Conservation (phyloP, 1,140 invertebrate species). For the Caligus rogercresseyi region DNA sequence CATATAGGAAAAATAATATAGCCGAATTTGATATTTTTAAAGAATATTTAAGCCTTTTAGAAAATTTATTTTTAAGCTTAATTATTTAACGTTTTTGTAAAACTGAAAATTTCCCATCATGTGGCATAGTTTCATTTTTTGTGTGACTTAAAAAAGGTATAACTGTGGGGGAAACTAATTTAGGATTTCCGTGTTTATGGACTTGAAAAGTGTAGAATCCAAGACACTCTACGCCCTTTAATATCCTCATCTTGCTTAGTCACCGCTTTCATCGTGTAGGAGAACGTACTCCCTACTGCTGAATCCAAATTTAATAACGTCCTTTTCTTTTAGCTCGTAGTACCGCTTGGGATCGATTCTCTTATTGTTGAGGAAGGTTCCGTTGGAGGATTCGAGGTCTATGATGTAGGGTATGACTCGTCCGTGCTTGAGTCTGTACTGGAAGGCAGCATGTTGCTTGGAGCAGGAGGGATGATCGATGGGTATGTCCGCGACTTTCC, state of each 20-base stretch:
- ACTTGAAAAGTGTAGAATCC: neutral
- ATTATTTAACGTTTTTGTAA: too few species aligned
- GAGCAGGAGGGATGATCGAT: slow-evolving; percentile 95
- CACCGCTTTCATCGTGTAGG: slow-evolving; percentile 74
- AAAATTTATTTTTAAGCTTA: too few species aligned
- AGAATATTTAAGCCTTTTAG: too few species aligned
- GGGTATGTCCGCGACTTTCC: slow-evolving; percentile 80
- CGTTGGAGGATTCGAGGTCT: slow-evolving; percentile 93
- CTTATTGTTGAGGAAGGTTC: slow-evolving; percentile 87
- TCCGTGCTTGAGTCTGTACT: slow-evolving; percentile 43
- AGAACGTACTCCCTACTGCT: slow-evolving; percentile 90
- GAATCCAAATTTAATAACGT: slow-evolving; percentile 92
- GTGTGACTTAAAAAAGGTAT: neutral
- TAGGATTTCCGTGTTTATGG: neutral
- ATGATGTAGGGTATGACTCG: slow-evolving; percentile 70
- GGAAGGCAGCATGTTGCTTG: slow-evolving; percentile 91
- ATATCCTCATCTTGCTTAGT: too few species aligned
- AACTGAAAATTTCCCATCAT: too few species aligned
- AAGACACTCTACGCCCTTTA: neutral
- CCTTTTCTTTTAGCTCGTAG: slow-evolving; percentile 58
- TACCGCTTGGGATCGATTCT: slow-evolving; percentile 75
- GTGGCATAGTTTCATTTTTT: neutral
- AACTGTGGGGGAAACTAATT: too few species aligned
- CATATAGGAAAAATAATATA: too few species aligned
- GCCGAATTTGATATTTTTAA: too few species aligned